Conservation (phyloP, 2,888 invertebrate genomes). For the Dryadula phaetusa region DNA sequence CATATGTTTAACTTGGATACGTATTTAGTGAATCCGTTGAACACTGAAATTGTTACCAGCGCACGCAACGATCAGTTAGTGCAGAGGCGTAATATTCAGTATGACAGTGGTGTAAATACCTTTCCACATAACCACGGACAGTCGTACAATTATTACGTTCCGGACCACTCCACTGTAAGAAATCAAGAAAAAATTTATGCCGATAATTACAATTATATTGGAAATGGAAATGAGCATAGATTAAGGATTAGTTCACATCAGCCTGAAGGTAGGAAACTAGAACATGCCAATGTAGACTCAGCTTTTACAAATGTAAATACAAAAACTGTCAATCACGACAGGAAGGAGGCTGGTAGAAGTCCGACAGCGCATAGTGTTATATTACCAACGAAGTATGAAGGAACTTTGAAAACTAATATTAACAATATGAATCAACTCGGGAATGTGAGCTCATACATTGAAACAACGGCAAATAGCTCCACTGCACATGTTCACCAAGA, state of each 20-base stretch:
- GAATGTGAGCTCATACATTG: background rate
- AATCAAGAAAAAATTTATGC: background rate
- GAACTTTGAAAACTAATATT: background rate
- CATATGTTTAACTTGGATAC: slow-evolving; percentile 28
- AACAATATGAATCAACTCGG: background rate
- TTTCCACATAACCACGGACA: background rate
- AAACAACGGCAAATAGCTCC: background rate
- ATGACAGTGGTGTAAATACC: slow-evolving; percentile 13
- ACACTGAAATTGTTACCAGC: background rate
- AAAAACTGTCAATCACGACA: background rate
- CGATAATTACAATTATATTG: slow-evolving; percentile 8
- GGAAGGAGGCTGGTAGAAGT: background rate
- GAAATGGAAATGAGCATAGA: slow-evolving; percentile 6
- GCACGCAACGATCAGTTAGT: slow-evolving; percentile 1
- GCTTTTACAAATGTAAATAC: background rate
- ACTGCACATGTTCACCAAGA: background rate
- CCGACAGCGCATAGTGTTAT: background rate
- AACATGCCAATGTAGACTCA: background rate
- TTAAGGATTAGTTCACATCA: background rate
- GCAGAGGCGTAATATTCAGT: slow-evolving; percentile 28
- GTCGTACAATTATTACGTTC: slow-evolving; percentile 2
- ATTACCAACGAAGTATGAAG: slow-evolving; percentile 6
- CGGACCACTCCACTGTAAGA: background rate
- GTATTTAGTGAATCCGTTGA: slow-evolving; percentile 20
- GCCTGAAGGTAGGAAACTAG: background rate